Percentiles rank a stretch among this genome's conserved stretches.
phyloP scores from a whole-genome alignment of 2,797 vertebrate species.

The Bradypodion pumilum region DNA sequence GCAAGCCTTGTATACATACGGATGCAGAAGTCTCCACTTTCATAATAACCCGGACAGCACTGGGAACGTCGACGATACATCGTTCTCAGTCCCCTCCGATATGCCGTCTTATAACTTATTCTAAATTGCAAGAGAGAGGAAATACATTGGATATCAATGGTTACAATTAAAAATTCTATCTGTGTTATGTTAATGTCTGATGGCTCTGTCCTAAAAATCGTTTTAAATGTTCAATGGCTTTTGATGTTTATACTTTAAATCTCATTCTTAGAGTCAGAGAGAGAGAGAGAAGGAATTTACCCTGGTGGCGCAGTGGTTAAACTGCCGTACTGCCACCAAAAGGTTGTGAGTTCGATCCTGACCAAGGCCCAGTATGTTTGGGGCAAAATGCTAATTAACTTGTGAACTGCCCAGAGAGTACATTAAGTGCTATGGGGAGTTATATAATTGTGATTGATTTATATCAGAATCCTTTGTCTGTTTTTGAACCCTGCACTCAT shows the following conservation, averaged over 20 bases:
- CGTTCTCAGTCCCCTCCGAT: slow-evolving; percentile 92
- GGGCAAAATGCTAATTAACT: no score
- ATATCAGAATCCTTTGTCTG: background rate
- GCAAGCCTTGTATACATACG: slow-evolving; percentile 77
- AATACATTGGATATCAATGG: slow-evolving; percentile 73
- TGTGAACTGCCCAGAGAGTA: no score
- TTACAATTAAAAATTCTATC: slow-evolving; percentile 64
- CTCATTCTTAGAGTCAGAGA: background rate
- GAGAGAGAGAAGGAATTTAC: no score
- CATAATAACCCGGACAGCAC: slow-evolving; percentile 97
- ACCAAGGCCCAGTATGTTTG: no score
- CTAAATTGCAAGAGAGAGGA: slow-evolving; percentile 76
- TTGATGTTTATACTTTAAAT: slow-evolving; percentile 58
- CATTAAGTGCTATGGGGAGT: no score
- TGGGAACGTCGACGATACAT: slow-evolving; percentile 96
- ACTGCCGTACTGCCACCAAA: no score
- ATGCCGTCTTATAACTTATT: slow-evolving; percentile 98
- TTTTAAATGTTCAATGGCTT: slow-evolving; percentile 71
- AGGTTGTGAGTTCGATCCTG: no score
- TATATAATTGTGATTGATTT: no score
- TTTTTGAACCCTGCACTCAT: background rate
- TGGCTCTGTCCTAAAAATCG: slow-evolving; percentile 70
- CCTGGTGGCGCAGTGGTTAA: no score
- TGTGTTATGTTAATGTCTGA: slow-evolving; percentile 67
- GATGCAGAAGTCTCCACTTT: slow-evolving; percentile 93